Conservation (phyloP, 2,888 invertebrate species). For the Ypsolopha sequella region DNA sequence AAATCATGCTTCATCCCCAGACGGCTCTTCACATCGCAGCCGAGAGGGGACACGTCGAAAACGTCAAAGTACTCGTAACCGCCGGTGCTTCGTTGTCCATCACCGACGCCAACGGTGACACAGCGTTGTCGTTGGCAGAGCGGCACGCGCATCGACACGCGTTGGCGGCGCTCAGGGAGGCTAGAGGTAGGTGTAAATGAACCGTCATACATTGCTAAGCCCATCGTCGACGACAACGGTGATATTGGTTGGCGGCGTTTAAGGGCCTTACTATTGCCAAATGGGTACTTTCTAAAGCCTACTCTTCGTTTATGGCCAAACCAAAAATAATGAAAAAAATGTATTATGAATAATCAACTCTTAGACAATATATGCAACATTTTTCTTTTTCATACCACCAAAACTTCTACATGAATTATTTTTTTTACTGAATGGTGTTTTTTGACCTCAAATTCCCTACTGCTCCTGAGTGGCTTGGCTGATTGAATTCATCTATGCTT, state of each 20-base stretch:
- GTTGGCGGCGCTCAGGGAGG: constrained; percentile 66
- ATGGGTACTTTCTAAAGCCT: too few relatives aligned
- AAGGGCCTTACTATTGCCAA: too few relatives aligned
- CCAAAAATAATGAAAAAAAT: too few relatives aligned
- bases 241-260: constrained; percentile 71
- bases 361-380: too few relatives aligned
- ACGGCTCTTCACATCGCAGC: constrained; percentile 86
- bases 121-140: constrained; percentile 79
- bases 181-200: constrained; percentile 52
- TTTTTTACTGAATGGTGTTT: too few relatives aligned
- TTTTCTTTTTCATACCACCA: too few relatives aligned
- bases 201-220: constrained; percentile 35
- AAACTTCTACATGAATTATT: too few relatives aligned
- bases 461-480: too few relatives aligned
- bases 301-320: too few relatives aligned
- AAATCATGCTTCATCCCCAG: constrained; percentile 35
- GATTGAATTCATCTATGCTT: too few relatives aligned
- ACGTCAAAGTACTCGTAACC: constrained; percentile 75
- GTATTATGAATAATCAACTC: too few relatives aligned
- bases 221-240: constrained; percentile 72
- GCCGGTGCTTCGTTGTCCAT: constrained; percentile 75
- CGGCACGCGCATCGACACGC: constrained; percentile 73
- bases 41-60: constrained; percentile 82
- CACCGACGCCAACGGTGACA: constrained; percentile 74
- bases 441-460: too few relatives aligned